Conservation (phyloP, 53 echinoderm and acorn worm species). For the Echinarachnius parma region DNA sequence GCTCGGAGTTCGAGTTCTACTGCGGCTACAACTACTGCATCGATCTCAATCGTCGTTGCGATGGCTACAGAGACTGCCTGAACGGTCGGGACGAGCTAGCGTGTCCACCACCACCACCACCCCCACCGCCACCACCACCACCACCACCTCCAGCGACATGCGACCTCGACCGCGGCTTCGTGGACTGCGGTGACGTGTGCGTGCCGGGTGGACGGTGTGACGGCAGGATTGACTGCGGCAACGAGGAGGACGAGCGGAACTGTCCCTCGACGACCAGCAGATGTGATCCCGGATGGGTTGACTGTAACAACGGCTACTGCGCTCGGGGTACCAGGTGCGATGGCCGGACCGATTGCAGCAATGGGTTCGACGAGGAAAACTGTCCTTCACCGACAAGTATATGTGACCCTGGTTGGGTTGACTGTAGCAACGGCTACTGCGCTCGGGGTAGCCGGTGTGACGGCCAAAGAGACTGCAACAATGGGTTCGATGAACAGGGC, state of each 20-base stretch:
- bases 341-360: not conserved
- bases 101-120: not conserved
- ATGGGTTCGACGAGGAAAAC: not conserved
- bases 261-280: not conserved
- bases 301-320: not conserved
- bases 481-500: not conserved
- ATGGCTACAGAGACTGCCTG: slow-evolving; percentile 1
- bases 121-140: not conserved
- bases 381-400: not conserved
- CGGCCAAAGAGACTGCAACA: not conserved
- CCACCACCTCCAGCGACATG: not conserved
- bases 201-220: slow-evolving; percentile 10
- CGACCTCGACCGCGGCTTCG: too few relatives aligned
- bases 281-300: not conserved
- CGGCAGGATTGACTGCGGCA: not conserved
- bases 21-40: slow-evolving; percentile 17
- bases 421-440: not conserved
- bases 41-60: not conserved
- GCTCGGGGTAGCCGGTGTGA: not conserved
- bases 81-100: slow-evolving; percentile 7
- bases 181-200: slow-evolving; percentile 26
- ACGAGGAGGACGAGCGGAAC: not conserved
- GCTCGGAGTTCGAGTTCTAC: not conserved
- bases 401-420: not conserved
- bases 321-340: not conserved